Evolutionary conservation across 2,797 vertebrate species (phyloP), one percentile per base, ranked within the genome.

Genomic region (Tadarida brasiliensis): DNA sequence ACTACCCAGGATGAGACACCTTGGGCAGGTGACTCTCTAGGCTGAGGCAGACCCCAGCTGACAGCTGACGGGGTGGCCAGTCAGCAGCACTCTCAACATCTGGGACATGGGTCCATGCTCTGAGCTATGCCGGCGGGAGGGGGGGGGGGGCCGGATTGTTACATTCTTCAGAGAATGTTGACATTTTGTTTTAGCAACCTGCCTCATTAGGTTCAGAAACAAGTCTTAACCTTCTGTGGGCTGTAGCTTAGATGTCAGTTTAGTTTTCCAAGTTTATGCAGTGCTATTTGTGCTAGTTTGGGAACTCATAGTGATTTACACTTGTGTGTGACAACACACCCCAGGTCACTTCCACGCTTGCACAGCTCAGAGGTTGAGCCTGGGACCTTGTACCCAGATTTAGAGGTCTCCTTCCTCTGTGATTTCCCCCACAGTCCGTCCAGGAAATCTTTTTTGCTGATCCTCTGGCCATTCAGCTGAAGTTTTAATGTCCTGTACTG

Each of bases 101-200:
- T 47, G 49, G 71, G n/a, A n/a, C 35, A 44, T 7, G 39, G 39
- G 39, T 44, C 39, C 5, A 44, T 44, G 39, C 39, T 44, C 39
- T 44, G 39, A 44, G 39, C 39, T 44, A 44, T 5, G 39, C 39
- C 39, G 7, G 39, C 39, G 7, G 7, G 39, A 44, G 39, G 39
- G 5, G 39, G 39, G 39, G 39, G 39, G 5, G 39, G 39, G 39
- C n/a, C n/a, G 39, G 39, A 7, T 44, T 91, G 30, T 93, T 76
- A 16, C 65, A 59, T 91, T 90, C 26, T 56, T 73, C 44, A 87
- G 87, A 87, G 49, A 73, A 84, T 35, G 39, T 28, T 88, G 56
- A 47, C 54, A 91, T 65, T 92, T 88, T 49, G 15, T 90, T 92
- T 93, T 61, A 84, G 70, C 39, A 83, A 54, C 24, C 7, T 57